Base-by-base conservation (phyloP, 2,797 vertebrate species). In the Coranthus polyacanthus region DNA sequence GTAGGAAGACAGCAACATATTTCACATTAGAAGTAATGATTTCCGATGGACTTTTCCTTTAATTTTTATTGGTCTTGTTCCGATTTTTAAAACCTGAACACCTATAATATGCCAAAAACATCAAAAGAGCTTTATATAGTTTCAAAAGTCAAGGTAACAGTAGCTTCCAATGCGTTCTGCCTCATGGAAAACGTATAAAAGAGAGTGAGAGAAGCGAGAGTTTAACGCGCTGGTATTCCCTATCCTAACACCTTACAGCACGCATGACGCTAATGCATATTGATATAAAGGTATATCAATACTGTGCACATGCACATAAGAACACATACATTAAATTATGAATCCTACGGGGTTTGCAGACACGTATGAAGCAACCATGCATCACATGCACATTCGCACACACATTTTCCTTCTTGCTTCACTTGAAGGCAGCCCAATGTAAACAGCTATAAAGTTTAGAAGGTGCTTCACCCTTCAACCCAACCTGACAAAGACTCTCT, bases 381-480 rank as follows among this genome's bases (percentile, higher is more conserved):
- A 39, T 20, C 50, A 41, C 55, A 54, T 54, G n/a, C 29, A 63
- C 68, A 45, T 56, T 18, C 59, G 24, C 41, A 20, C 41, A 34
- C 17, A 71, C 5, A 46, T 22, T 42, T 49, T 44, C 45, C 62
- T 21, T 57, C 53, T 6, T 38, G 57, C 32, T 76, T 54, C 36
- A 71, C 65, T 69, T 83, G 68, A 80, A 79, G 54, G 73, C 43
- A 17, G 55, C 44, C 83, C 84, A 88, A 77, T 29, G 46, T 49
- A 84, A 87, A 86, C 82, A 81, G 63, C 68, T 36, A 67, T 81
- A 71, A 81, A 75, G 72, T 82, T 73, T 75, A 72, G 70, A 81
- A 83, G 82, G 86, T 86, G 85, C 78, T 82, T 85, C 73, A 87
- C 85, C 82, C 82, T 86, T 79, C 69, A 82, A 72, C 76, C 75